Conservation (phyloP, 1,140 invertebrate genomes). For the Lordiphosa clarofinis region DNA sequence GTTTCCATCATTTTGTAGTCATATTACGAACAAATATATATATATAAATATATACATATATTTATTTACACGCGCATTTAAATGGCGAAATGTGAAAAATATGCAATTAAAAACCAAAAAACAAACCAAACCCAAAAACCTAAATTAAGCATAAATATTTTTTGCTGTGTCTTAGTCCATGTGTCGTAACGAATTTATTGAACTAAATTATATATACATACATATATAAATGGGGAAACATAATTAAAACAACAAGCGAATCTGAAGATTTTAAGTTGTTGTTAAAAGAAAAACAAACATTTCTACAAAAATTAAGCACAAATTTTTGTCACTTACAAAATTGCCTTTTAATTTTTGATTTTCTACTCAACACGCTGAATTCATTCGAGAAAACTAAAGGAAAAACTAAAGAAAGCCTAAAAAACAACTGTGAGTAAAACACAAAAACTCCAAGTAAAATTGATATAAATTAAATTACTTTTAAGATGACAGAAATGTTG, state of each 20-base stretch:
- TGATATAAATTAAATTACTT: constrained; percentile 18
- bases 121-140: constrained; percentile 10
- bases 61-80: constrained; percentile 64
- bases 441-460: constrained; percentile 37
- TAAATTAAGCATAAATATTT: constrained; percentile 77
- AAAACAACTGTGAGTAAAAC: constrained; percentile 65
- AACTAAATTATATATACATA: constrained; percentile 55
- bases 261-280: constrained; percentile 38
- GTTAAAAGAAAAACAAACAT: constrained; percentile 34
- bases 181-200: constrained; percentile 76
- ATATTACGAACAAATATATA: neutral
- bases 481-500: constrained; percentile 20
- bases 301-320: constrained; percentile 72
- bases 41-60: neutral
- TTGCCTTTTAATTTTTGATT: constrained; percentile 74
- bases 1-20: constrained; percentile 48
- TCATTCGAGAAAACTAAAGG: constrained; percentile 51
- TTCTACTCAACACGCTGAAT: constrained; percentile 72
- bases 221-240: constrained; percentile 32
- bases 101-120: constrained; percentile 37
- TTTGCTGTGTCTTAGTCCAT: constrained; percentile 77
- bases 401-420: constrained; percentile 5
- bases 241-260: constrained; percentile 10
- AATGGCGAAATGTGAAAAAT: constrained; percentile 43
- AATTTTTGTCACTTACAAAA: constrained; percentile 65